Evolutionary conservation across 2,113 vertebrate species (phyloP).

Genomic region (Clarias magur): DNA sequence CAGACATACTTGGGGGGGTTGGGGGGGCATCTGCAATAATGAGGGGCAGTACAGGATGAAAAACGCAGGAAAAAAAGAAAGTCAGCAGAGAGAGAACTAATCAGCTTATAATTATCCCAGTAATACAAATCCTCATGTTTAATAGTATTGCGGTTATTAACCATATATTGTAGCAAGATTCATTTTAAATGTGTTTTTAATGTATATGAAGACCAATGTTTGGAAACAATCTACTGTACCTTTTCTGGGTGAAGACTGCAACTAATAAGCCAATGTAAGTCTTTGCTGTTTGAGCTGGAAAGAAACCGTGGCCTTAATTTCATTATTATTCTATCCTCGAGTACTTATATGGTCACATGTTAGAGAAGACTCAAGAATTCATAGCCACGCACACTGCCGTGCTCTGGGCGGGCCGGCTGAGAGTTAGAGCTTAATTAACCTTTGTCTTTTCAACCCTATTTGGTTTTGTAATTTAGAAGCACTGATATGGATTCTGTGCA

Average conservation of each 20-base stretch:
- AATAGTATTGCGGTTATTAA: not conserved
- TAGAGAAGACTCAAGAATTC: slow-evolving; percentile 56
- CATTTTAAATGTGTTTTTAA: not conserved
- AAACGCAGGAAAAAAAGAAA: not conserved
- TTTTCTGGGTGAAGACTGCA: not conserved
- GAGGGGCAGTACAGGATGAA: not conserved
- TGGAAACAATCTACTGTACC: not conserved
- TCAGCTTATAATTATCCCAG: slow-evolving; percentile 25
- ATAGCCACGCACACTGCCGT: slow-evolving; percentile 54
- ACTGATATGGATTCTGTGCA: slow-evolving; percentile 37
- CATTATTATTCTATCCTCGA: slow-evolving; percentile 63
- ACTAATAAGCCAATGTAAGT: not conserved
- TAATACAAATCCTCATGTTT: not conserved
- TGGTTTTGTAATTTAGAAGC: slow-evolving; percentile 58
- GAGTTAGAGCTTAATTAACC: slow-evolving; percentile 66
- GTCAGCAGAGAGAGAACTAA: slow-evolving; percentile 4
- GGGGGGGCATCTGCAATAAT: not conserved
- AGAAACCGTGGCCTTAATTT: slow-evolving; percentile 62
- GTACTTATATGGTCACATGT: slow-evolving; percentile 47
- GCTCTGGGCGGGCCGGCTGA: slow-evolving; percentile 48
- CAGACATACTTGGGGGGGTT: not conserved
- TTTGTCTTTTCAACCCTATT: slow-evolving; percentile 69
- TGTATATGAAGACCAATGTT: not conserved
- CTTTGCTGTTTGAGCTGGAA: slow-evolving; percentile 33
- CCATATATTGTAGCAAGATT: not conserved